Conservation (phyloP, 2,888 invertebrate genomes). For the Epiperipatus broadwayi region DNA sequence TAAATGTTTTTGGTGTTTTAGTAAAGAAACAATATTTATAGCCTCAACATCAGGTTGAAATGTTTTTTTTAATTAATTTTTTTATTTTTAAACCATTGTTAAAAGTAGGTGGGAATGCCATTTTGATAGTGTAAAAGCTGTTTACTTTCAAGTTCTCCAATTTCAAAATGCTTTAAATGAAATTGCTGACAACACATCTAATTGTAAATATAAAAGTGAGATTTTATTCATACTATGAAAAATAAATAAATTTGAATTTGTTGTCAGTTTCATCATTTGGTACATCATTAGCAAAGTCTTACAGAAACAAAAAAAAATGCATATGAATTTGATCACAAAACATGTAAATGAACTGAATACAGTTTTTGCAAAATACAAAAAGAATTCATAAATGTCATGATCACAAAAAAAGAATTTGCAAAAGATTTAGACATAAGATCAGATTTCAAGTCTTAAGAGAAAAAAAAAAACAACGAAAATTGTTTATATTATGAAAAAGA, state of each 20-base stretch:
- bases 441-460: background rate
- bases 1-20: too few relatives aligned
- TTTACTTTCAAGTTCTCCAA: slow-evolving; percentile 1
- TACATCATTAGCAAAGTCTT: slow-evolving; percentile 4
- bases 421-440: slow-evolving; percentile 4
- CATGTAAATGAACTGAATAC: background rate
- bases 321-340: background rate
- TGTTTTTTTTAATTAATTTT: too few relatives aligned
- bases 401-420: slow-evolving; percentile 4
- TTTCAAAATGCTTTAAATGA: background rate
- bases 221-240: background rate
- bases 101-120: slow-evolving; percentile 5
- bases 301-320: slow-evolving; percentile 3
- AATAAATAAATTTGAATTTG: slow-evolving; percentile 8
- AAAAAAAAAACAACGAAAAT: background rate
- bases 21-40: too few relatives aligned
- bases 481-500: slow-evolving; percentile 1
- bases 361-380: slow-evolving; percentile 4
- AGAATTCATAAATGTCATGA: slow-evolving; percentile 5
- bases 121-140: slow-evolving; percentile 7
- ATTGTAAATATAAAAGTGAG: slow-evolving; percentile 3
- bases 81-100: slow-evolving; percentile 5
- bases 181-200: background rate
- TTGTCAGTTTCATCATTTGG: slow-evolving; percentile 7
- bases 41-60: too few relatives aligned